These are phyloP conservation scores for Trematomus bernacchii DNA, from an alignment of 2,797 vertebrate species.

Conservation along the genomic window DNA sequence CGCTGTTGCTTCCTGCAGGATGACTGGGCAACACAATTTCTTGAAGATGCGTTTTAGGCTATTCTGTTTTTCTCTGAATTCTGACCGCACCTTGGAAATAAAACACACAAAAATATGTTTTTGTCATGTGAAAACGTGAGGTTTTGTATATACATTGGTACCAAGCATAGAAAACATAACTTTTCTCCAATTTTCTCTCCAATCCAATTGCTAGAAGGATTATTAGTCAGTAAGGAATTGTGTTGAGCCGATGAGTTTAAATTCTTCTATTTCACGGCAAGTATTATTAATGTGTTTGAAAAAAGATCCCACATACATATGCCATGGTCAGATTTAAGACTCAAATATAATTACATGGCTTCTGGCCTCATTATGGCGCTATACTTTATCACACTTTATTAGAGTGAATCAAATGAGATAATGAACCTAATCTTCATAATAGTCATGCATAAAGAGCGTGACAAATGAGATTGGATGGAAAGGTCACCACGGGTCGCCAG, in stretches of 20 bases:
- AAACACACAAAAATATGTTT: neutral
- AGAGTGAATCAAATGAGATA: constrained; percentile 28
- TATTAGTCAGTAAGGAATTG: neutral
- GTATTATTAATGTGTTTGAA: neutral
- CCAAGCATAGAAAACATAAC: neutral
- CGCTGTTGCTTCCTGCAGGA: neutral
- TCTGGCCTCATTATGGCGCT: neutral
- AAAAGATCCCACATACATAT: neutral
- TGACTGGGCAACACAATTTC: neutral
- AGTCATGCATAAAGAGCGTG: constrained; percentile 21
- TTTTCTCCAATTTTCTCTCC: neutral
- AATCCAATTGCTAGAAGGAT: neutral
- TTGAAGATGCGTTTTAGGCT: neutral
- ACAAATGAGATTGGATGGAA: constrained; percentile 43
- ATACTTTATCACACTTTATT: constrained; percentile 17
- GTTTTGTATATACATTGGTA: neutral
- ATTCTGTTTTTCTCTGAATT: neutral
- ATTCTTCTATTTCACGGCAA: neutral
- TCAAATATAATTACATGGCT: neutral
- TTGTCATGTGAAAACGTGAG: neutral
- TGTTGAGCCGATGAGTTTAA: neutral
- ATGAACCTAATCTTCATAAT: constrained; percentile 31
- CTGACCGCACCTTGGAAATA: neutral
- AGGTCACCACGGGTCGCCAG: constrained; percentile 28
- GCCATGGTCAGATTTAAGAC: neutral